A percentile compares a stretch with the other conserved stretches of the same genome.
Conservation (phyloP, 2,113 vertebrate genomes). For the Mus spicilegus region DNA sequence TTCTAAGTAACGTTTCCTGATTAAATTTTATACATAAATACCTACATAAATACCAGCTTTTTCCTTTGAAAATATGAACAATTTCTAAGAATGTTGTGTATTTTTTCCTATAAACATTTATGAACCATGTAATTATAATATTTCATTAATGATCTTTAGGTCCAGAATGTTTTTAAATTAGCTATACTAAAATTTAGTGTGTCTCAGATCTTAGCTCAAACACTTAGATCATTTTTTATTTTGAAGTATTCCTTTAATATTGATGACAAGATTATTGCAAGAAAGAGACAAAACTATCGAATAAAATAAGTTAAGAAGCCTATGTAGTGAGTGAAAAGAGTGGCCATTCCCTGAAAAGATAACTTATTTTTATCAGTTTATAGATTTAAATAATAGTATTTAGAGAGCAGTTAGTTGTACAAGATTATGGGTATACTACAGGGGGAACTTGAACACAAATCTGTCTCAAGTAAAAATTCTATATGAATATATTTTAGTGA, state of each 20-base stretch:
- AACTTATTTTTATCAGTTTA: neutral
- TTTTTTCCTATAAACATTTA: neutral
- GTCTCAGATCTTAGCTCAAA: neutral
- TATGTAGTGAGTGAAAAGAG: neutral
- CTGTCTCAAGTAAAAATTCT: neutral
- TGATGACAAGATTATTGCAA: neutral
- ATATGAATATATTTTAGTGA: neutral
- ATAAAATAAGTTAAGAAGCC: neutral
- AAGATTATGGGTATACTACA: neutral
- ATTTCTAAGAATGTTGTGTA: neutral
- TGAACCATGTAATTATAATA: neutral
- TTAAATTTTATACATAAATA: neutral
- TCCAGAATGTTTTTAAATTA: constrained; percentile 19
- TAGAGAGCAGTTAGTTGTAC: neutral
- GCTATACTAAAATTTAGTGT: neutral
- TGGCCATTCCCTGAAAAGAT: neutral
- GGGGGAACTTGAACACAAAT: neutral
- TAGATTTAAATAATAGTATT: neutral
- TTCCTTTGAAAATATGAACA: constrained; percentile 11
- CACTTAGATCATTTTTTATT: neutral
- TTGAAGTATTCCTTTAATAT: neutral
- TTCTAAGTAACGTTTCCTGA: constrained; percentile 21
- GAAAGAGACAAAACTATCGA: neutral
- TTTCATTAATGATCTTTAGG: neutral
- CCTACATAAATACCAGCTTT: neutral